These are phyloP conservation scores for Petrocephalus schoutedeni DNA, from an alignment of 2,797 vertebrate species.

Conservation along the genomic window DNA sequence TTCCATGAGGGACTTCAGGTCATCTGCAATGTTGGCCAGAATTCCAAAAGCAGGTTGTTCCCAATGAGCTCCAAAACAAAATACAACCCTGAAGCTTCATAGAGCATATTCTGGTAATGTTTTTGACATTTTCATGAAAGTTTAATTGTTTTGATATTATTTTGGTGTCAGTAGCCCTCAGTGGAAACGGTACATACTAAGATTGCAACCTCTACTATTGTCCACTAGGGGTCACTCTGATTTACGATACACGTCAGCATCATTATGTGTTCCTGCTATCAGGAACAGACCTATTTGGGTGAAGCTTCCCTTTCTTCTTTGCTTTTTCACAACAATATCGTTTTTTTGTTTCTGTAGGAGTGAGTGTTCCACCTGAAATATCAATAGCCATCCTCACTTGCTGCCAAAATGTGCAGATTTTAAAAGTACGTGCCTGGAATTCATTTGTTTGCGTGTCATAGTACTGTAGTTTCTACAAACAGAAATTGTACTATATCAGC, in stretches of 20 bases:
- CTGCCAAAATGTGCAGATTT: neutral
- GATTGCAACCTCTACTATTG: neutral
- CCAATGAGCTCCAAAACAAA: neutral
- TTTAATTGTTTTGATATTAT: neutral
- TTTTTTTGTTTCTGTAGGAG: neutral
- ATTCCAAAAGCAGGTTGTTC: neutral
- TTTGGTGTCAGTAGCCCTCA: neutral
- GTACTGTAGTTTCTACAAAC: neutral
- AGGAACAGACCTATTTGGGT: neutral
- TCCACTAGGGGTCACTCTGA: constrained; percentile 16
- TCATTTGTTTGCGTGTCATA: neutral
- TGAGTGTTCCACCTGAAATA: neutral
- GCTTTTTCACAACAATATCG: neutral
- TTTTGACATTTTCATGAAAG: neutral
- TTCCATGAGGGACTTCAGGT: neutral
- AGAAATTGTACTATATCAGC: neutral
- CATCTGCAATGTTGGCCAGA: neutral
- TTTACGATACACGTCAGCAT: neutral
- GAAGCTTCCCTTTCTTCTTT: neutral
- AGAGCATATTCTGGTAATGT: neutral
- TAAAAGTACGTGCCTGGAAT: neutral
- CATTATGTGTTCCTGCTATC: neutral
- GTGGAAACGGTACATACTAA: neutral
- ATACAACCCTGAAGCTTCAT: neutral
- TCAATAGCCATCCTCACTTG: neutral